These are phyloP conservation scores for Nemotelus pantherinus DNA, from an alignment of 2,888 invertebrate species.

Conservation along the genomic window DNA sequence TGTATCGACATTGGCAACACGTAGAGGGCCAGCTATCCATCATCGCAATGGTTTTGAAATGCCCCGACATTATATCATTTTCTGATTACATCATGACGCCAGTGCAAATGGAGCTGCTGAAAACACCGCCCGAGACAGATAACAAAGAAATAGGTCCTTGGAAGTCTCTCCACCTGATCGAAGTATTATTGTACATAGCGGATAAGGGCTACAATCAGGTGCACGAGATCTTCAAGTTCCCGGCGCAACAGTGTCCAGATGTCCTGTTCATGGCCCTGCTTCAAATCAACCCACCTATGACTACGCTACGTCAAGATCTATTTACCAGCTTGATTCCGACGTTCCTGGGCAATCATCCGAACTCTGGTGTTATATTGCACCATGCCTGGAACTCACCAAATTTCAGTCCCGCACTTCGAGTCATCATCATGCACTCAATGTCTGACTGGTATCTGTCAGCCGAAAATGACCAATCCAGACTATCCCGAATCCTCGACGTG, in stretches of 20 bases:
- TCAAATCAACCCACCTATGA: slow-evolving; percentile 85
- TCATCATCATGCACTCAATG: slow-evolving; percentile 95
- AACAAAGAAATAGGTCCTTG: slow-evolving; percentile 93
- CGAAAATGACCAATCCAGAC: slow-evolving; percentile 91
- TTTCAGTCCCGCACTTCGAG: slow-evolving; percentile 73
- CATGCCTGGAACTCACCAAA: slow-evolving; percentile 93
- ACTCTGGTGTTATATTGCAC: slow-evolving; percentile 94
- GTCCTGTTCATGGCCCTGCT: slow-evolving; percentile 88
- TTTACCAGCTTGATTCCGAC: slow-evolving; percentile 89
- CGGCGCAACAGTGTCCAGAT: slow-evolving; percentile 93
- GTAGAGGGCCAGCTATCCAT: slow-evolving; percentile 92
- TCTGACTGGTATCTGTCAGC: slow-evolving; percentile 95
- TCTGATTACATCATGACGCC: slow-evolving; percentile 90
- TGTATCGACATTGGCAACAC: slow-evolving; percentile 93
- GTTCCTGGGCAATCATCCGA: slow-evolving; percentile 94
- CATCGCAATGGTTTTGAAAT: slow-evolving; percentile 85
- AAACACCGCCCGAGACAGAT: slow-evolving; percentile 93
- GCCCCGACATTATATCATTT: slow-evolving; percentile 93
- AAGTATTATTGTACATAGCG: slow-evolving; percentile 85
- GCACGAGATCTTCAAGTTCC: slow-evolving; percentile 87
- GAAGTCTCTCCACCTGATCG: slow-evolving; percentile 92
- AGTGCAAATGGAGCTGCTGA: slow-evolving; percentile 87
- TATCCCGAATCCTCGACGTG: slow-evolving; percentile 95
- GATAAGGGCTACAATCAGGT: slow-evolving; percentile 89
- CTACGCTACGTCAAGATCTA: slow-evolving; percentile 84